Conservation (phyloP, 2,888 invertebrate genomes). For the Altica lythri region DNA sequence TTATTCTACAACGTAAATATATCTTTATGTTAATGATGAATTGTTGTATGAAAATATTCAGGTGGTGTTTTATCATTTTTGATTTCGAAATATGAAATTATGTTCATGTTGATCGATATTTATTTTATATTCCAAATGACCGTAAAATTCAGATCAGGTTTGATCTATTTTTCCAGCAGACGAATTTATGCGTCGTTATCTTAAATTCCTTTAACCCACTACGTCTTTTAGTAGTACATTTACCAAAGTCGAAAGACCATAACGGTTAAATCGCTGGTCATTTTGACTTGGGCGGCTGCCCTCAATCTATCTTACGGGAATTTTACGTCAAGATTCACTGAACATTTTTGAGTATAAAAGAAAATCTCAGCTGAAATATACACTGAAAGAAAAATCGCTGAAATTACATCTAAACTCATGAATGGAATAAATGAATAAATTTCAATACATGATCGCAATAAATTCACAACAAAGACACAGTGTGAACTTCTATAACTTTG, state of each 20-base stretch:
- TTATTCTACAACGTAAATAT: too few relatives aligned
- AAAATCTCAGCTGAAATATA: neutral
- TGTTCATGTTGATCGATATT: slow-evolving; percentile 4
- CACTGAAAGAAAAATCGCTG: neutral
- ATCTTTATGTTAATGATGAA: neutral
- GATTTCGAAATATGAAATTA: slow-evolving; percentile 5
- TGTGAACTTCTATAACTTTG: too few relatives aligned
- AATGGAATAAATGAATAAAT: too few relatives aligned
- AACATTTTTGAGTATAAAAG: slow-evolving; percentile 8
- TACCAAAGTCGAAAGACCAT: slow-evolving; percentile 21
- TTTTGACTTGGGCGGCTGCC: slow-evolving; percentile 11
- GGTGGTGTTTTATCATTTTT: neutral
- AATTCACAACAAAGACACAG: too few relatives aligned
- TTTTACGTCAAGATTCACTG: slow-evolving; percentile 2
- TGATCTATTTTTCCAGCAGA: slow-evolving; percentile 8
- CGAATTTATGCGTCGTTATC: slow-evolving; percentile 25
- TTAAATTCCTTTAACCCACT: slow-evolving; percentile 23
- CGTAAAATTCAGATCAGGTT: slow-evolving; percentile 22
- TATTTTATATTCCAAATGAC: slow-evolving; percentile 12
- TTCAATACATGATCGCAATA: too few relatives aligned
- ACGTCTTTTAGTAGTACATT: slow-evolving; percentile 25
- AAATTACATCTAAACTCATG: too few relatives aligned
- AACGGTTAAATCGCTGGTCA: slow-evolving; percentile 24
- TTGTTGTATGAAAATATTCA: neutral
- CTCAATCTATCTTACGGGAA: slow-evolving; percentile 16